Base-by-base conservation (phyloP, 2,113 vertebrate species). In the Dasypus novemcinctus region DNA sequence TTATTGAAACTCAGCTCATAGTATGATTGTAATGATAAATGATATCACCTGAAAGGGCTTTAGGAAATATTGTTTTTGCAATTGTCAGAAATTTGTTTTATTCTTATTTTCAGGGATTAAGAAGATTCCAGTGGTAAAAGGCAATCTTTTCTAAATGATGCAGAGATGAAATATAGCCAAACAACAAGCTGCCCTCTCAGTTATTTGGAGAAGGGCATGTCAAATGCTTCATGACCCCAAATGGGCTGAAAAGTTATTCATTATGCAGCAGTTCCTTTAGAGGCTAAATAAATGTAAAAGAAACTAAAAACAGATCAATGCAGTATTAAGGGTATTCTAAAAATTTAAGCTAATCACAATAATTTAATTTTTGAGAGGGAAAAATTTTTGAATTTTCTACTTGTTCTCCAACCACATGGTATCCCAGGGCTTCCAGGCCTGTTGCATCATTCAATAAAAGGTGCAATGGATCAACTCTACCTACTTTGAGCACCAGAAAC, bases 101-200 rank as follows among this genome's bases (percentile, higher is more conserved):
- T 57, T 91, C 87, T 84, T 88, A 69, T 43, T 92, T 94, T 94
- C 36, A 87, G 52, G 25, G 84, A 76, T 25, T 57, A 63, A 64
- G 46, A 46, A 61, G 10, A 75, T 69, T 83, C 43, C 57, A 9
- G 21, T 68, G 64, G 71, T 80, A 82, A 36, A 90, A 94, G 10
- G 0, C 49, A 27, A 38, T 63, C 25, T 87, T 64, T 63, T 74
- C 64, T 91, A 63, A 91, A 59, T 63, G 69, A 75, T 61, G 27
- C 29, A 21, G 49, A 69, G 4, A 20, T 41, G 8, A 85, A 11
- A 46, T 49, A 41, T 14, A 71, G 5, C 7, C 36, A 46, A 74
- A 12, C 11, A 38, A 29, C 31, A 54, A 59, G 13, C 59, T 79
- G 18, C 20, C n/a, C 20, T 82, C 14, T 15, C 5, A 85, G 27